A percentile compares a stretch with the other conserved stretches of the same genome.
Conservation (phyloP, 1,140 invertebrate species). For the Trypoxylus dichotomus region DNA sequence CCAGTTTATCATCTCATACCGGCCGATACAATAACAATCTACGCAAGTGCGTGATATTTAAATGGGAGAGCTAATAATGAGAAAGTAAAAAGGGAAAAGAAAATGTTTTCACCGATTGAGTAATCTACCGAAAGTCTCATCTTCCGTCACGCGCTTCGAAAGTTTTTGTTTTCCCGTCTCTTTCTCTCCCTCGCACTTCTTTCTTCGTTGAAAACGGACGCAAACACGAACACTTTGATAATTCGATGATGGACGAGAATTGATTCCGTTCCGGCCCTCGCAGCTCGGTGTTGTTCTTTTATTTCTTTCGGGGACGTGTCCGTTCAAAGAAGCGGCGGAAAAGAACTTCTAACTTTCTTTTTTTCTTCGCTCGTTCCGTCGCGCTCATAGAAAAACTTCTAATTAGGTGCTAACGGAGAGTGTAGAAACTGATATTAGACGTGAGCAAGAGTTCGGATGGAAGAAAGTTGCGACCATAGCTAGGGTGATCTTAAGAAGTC, state of each 20-base stretch:
- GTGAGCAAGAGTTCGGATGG: background rate
- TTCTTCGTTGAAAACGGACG: no score
- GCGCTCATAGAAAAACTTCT: background rate
- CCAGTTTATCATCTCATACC: background rate
- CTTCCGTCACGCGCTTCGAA: no score
- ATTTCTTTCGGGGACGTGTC: no score
- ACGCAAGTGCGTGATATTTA: background rate
- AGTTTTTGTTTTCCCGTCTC: no score
- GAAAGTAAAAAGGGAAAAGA: no score
- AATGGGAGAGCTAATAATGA: no score
- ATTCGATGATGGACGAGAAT: background rate
- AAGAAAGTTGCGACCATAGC: background rate
- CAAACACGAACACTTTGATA: background rate
- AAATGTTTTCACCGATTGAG: no score
- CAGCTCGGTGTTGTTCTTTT: no score
- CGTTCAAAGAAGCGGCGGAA: background rate
- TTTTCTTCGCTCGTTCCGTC: background rate
- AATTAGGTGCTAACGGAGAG: slow-evolving; percentile 1
- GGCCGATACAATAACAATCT: background rate
- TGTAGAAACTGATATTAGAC: background rate
- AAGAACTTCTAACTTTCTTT: no score
- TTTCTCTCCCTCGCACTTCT: no score
- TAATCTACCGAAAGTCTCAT: no score
- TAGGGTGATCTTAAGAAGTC: background rate
- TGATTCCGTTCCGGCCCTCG: background rate